Base-by-base conservation (phyloP, 2,113 vertebrate species). In the Syngnathoides biaculeatus region DNA sequence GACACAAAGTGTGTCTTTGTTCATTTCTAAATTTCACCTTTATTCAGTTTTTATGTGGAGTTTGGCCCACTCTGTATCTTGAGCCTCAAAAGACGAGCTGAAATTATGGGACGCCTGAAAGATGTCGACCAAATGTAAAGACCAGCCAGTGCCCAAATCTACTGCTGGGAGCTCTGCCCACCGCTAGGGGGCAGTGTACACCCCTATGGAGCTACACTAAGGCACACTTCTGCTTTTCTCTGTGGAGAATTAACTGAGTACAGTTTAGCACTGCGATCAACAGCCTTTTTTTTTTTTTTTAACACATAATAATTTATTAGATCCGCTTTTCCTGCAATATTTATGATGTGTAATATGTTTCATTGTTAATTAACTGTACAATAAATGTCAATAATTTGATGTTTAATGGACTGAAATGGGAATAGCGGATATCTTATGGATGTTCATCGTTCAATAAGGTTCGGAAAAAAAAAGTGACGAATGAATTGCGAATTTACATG, bases 61-160 rank as follows among this genome's bases (percentile, higher is more conserved):
- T 98, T 62, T 99, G 96, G 97, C 97, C 96, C 30, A 78, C 94
- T 43, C 86, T 99, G 74, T 91, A 95, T 71, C 87, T 97, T 70
- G 96, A 98, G 65, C 90, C 92, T 6, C 92, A 93, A 67, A 96
- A 92, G 91, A 94, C 85, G 4, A 92, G 92, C 72, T 97, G 93
- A 98, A 70, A 62, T 20, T 9, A 69, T 43, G 59, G 70, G 72
- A 60, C 61, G 75, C 22, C 57, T 65, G 14, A 63, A 68, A 67
- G 74, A 79, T 53, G 71, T 71, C 72, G 83, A 88, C 78, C 74
- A 52, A n/a, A 68, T 73, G 64, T 55, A 63, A 73, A 48, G 72
- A 79, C 64, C 82, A 75, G 75, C 78, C 53, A 65, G 4, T 56
- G 57, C 64, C 64, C 39, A 24, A 48, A 35, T 40, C 64, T 39